Percentiles rank a stretch among this genome's conserved stretches.
phyloP scores from a whole-genome alignment of 2,113 vertebrate genomes.

The Leptodactylus fuscus region DNA sequence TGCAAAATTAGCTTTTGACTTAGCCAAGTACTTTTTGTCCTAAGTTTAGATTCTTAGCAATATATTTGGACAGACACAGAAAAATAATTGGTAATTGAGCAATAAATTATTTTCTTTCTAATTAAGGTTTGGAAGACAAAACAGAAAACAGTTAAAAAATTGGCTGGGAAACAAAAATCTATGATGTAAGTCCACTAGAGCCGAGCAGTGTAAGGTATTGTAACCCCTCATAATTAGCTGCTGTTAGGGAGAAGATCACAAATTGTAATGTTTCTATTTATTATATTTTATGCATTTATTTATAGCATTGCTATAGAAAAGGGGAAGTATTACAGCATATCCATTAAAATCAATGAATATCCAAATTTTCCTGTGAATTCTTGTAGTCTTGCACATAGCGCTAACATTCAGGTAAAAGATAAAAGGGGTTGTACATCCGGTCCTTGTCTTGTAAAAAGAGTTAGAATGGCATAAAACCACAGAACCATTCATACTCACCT shows the following conservation, averaged over 20 bases:
- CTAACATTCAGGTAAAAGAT: too few relatives aligned
- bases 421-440: too few relatives aligned
- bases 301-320: neutral
- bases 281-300: too few relatives aligned
- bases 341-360: too few relatives aligned
- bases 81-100: neutral
- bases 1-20: slow-evolving; percentile 29
- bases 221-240: neutral
- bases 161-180: neutral
- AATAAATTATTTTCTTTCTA: neutral
- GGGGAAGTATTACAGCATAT: neutral
- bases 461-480: too few relatives aligned
- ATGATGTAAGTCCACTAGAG: neutral
- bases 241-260: neutral
- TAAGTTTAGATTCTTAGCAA: neutral
- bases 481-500: too few relatives aligned
- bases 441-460: too few relatives aligned
- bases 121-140: neutral
- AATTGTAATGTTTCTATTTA: neutral
- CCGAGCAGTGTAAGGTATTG: neutral
- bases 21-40: slow-evolving; percentile 12
- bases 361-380: too few relatives aligned
- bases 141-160: neutral
- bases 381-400: too few relatives aligned
- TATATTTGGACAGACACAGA: neutral